phyloP scores from a whole-genome alignment of 2,797 vertebrate species.

The Podargus strigoides region DNA sequence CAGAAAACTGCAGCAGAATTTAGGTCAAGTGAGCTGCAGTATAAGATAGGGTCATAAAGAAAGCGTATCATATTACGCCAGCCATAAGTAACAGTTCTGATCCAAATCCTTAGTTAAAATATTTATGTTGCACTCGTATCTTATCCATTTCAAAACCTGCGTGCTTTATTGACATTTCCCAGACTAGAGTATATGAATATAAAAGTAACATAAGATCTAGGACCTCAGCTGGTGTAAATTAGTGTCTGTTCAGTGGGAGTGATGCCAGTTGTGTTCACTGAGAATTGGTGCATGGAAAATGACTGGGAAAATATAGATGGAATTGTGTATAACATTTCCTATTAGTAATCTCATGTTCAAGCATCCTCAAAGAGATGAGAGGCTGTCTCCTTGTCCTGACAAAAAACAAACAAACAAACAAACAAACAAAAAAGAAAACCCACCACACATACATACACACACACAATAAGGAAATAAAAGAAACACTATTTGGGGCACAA shows the following conservation, averaged over 20 bases:
- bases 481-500: no score
- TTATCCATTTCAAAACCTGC: neutral
- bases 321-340: neutral
- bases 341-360: neutral
- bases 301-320: neutral
- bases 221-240: slow-evolving; percentile 7
- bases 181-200: neutral
- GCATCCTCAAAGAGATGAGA: neutral
- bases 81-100: neutral
- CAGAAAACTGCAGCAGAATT: neutral
- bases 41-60: neutral
- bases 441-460: no score
- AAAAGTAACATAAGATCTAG: neutral
- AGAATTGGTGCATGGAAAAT: neutral
- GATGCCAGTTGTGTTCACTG: neutral
- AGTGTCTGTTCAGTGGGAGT: neutral
- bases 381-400: neutral
- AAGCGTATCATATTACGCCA: neutral
- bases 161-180: neutral
- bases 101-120: neutral
- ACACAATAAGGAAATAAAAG: no score
- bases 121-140: neutral
- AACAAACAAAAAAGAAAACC: no score
- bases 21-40: neutral
- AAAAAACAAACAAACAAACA: neutral